phyloP scores from a whole-genome alignment of 2,113 vertebrate species.

The Scatophagus argus region DNA sequence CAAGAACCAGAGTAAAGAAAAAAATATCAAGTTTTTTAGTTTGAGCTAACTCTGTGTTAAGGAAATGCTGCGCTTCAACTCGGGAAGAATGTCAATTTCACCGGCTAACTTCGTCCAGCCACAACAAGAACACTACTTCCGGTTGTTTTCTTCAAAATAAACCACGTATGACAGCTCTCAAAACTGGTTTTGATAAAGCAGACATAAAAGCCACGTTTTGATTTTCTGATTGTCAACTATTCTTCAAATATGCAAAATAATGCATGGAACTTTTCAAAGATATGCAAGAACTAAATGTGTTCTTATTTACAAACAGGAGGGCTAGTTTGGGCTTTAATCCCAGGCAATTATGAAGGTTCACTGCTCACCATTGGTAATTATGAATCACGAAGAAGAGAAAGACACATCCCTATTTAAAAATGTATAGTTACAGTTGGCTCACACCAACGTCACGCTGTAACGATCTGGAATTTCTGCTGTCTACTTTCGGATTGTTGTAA shows the following conservation, averaged over 20 bases:
- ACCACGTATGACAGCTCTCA: neutral
- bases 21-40: neutral
- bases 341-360: too few relatives aligned
- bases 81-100: neutral
- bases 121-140: neutral
- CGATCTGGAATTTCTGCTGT: too few relatives aligned
- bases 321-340: too few relatives aligned
- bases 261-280: neutral
- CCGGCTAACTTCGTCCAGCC: neutral
- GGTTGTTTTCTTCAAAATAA: conserved; percentile 50
- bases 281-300: neutral
- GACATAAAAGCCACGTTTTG: neutral
- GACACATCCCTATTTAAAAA: too few relatives aligned
- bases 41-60: neutral
- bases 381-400: too few relatives aligned
- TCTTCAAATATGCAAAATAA: neutral
- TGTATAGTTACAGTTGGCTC: too few relatives aligned
- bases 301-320: neutral
- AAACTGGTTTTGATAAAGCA: neutral
- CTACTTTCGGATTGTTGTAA: too few relatives aligned
- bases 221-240: neutral
- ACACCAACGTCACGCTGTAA: too few relatives aligned
- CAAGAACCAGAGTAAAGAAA: neutral
- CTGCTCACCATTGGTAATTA: too few relatives aligned
- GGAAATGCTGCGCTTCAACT: conserved; percentile 26